Base-by-base conservation (phyloP, 1,140 invertebrate species). In the Ceratina calcarata region DNA sequence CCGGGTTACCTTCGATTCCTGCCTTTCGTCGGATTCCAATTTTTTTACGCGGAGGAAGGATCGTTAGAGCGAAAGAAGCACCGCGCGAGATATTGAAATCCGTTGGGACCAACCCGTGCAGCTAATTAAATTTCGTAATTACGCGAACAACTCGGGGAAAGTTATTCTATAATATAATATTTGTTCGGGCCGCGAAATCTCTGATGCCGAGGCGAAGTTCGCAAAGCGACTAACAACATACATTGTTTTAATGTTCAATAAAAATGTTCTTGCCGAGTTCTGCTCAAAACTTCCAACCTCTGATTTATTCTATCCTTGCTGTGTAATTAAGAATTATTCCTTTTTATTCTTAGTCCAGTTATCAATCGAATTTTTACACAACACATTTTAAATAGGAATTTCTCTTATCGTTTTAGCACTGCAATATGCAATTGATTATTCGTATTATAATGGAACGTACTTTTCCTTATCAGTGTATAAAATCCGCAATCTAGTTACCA, bases 91-190 rank as follows among this genome's bases (percentile, higher is more conserved):
- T 77, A 77, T 77, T 68, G 27, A 72, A 81, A 72, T 76, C 62
- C 75, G 66, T 82, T 68, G 81, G 77, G 78, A 82, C 77, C 81
- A 82, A 75, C 22, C 78, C n/a, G 57, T 20, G 62, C 75, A 55
- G 80, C 75, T 81, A 81, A 71, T 69, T 77, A 76, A 81, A 77
- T 78, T 24, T 62, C n/a, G 16, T 74, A 66, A 79, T 79, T 65
- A 51, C 22, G 22, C 61, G 69, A 66, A 18, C 58, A 60, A 65
- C 45, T 66, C 37, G 62, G 13, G 22, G 22, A 73, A 79, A 79
- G 62, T 79, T 74, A 66, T 74, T 60, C 62, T 51, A n/a, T 51
- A 73, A 69, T 51, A n/a, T 51, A 73, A 69, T 58, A 66, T 74
- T 74, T 45, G 61, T 49, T 37, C 51, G 45, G 1, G 2, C 37